These are phyloP conservation scores for Aurelia sp. DNA, from an alignment of 30 jellyfish, hydroid and myxozoan species.

Conservation along the genomic window DNA sequence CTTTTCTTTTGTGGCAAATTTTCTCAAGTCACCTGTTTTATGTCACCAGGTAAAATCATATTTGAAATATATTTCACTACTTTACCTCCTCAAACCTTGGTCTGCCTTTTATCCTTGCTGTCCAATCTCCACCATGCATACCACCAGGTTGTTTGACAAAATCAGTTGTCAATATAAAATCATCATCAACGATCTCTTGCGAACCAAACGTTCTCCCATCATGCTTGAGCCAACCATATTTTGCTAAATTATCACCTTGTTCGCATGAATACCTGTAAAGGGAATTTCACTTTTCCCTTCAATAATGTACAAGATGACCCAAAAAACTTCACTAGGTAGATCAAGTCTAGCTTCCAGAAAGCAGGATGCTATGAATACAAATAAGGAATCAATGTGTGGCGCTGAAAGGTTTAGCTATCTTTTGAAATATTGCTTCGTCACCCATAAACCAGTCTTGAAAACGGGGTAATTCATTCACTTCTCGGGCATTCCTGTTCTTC, in stretches of 20 bases:
- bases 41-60: neutral
- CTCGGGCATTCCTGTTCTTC: too few species aligned
- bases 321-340: too few species aligned
- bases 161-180: slow-evolving; percentile 84
- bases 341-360: too few species aligned
- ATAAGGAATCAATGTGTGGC: too few species aligned
- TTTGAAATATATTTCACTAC: neutral
- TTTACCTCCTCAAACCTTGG: slow-evolving; percentile 63
- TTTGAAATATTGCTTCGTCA: too few species aligned
- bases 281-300: neutral
- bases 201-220: slow-evolving; percentile 95
- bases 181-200: slow-evolving; percentile 94
- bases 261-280: slow-evolving; percentile 88
- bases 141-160: slow-evolving; percentile 89
- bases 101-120: slow-evolving; percentile 81
- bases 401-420: too few species aligned
- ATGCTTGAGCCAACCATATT: slow-evolving; percentile 96
- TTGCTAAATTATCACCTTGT: slow-evolving; percentile 85
- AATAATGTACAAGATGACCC: too few species aligned
- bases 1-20: too few species aligned
- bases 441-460: too few species aligned
- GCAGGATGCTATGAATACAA: too few species aligned
- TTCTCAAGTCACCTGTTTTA: too few species aligned
- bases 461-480: too few species aligned
- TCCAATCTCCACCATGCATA: slow-evolving; percentile 97